A percentile compares a stretch with the other conserved stretches of the same genome.
Evolutionary conservation across 2,113 vertebrate genomes (phyloP).

Genomic region (Hippocampus mohnikei): DNA sequence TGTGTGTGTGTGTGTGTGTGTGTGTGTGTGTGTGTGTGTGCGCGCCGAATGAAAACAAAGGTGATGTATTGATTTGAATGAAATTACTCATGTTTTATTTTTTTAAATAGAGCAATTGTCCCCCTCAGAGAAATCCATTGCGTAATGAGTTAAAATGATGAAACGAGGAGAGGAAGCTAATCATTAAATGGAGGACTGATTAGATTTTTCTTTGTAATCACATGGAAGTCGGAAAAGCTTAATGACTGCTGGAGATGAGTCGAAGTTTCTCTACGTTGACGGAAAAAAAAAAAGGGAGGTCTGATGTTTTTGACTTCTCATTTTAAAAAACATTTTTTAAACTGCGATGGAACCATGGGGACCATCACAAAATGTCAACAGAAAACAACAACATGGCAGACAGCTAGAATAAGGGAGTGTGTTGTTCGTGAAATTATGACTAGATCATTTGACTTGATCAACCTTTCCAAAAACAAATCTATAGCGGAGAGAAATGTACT

Average conservation of each 20-base stretch:
- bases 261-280: too few species aligned
- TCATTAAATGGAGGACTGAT: slow-evolving; percentile 31
- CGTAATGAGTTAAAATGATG: slow-evolving; percentile 30
- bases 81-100: slow-evolving; percentile 34
- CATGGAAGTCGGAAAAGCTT: slow-evolving; percentile 23
- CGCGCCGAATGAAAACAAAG: slow-evolving; percentile 61
- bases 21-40: slow-evolving; percentile 43
- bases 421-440: background rate
- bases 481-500: background rate
- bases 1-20: too few species aligned
- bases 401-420: background rate
- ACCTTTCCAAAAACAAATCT: background rate
- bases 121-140: slow-evolving; percentile 25
- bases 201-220: slow-evolving; percentile 43
- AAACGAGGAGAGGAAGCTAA: slow-evolving; percentile 14
- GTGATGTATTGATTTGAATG: slow-evolving; percentile 57
- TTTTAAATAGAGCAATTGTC: slow-evolving; percentile 19
- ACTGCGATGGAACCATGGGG: background rate
- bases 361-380: background rate
- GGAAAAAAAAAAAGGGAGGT: background rate
- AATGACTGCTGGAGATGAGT: slow-evolving; percentile 14
- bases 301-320: background rate
- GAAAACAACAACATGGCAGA: background rate
- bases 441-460: background rate
- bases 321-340: background rate